Base-by-base conservation (phyloP, 1,140 invertebrate genomes). In the Ceratina australensis region DNA sequence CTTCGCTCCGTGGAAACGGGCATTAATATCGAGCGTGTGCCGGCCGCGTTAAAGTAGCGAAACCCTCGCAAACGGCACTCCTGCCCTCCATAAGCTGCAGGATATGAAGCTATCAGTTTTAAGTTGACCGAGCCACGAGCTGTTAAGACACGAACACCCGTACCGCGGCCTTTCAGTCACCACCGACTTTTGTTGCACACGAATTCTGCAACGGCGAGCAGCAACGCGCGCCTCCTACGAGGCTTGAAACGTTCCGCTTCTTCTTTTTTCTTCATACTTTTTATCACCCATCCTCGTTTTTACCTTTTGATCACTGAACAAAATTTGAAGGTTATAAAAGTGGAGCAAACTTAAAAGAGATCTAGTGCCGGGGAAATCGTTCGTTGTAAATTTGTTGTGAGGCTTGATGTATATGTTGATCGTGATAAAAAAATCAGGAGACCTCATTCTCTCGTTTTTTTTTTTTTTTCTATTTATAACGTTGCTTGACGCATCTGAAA, bases 51-150 rank as follows among this genome's bases (percentile, higher is more conserved):
- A 80, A 84, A 77, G 68, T 24, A 52, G 63, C 71, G 7, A 24
- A 26, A 13, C 22, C 28, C 65, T 50, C 22, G 24, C 22, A 8
- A 5, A n/a, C 5, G 33, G 49, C 33, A 49, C 26, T 57, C n/a
- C 67, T 61, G 10, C 33, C 28, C 28, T 33, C 52, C n/a, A 3
- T 24, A 18, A 28, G 20, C 20, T 13, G 1, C 63, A 20, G 61
- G 73, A 80, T 83, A 83, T 66, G 60, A 71, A 71, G 64, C 81
- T 83, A 83, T 83, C 83, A 80, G 83, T 78, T 83, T 81, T 78
- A 67, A 81, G 72, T 71, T 78, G 83, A 83, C 78, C 78, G 69
- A 49, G 50, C 57, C 12, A 60, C 61, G 67, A 71, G 50, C 67
- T 49, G 77, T 79, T 75, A 75, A 57, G 49, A 50, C 57, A 76